A percentile compares a stretch with the other conserved stretches of the same genome.
Evolutionary conservation across 1,140 invertebrate genomes (phyloP).

Genomic region (Cylas formicarius): DNA sequence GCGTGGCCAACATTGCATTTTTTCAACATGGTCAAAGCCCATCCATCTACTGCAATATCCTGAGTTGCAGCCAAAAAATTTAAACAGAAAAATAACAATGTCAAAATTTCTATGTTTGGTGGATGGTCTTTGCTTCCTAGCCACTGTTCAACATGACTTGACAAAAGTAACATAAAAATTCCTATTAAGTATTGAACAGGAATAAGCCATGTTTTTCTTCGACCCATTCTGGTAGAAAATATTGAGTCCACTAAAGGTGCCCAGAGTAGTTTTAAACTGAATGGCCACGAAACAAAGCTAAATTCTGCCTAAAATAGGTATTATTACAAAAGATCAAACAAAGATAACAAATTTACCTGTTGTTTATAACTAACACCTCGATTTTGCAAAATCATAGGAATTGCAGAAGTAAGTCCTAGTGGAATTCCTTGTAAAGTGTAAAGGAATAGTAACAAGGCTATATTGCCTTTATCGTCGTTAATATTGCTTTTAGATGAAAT

Average conservation of each 20-base stretch:
- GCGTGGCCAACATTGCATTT: conserved; percentile 97
- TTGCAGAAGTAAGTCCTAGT: conserved; percentile 82
- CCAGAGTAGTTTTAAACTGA: conserved; percentile 95
- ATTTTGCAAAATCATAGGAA: conserved; percentile 94
- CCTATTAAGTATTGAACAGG: conserved; percentile 84
- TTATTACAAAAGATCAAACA: conserved; percentile 8
- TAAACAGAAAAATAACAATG: conserved; percentile 80
- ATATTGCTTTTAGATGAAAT: conserved; percentile 17
- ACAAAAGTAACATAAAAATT: conserved; percentile 78
- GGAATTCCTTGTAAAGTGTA: conserved; percentile 96
- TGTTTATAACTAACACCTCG: conserved; percentile 83
- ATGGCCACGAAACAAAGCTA: conserved; percentile 97
- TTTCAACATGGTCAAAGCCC: conserved; percentile 98
- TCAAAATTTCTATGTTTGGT: conserved; percentile 78
- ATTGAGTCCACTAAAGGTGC: conserved; percentile 95
- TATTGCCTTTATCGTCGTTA: conserved; percentile 65
- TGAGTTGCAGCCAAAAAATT: conserved; percentile 98
- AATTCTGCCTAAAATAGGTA: conserved; percentile 81
- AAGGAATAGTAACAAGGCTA: conserved; percentile 80
- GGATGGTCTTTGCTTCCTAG: conserved; percentile 55
- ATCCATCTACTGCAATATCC: conserved; percentile 99
- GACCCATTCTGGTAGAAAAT: conserved; percentile 74
- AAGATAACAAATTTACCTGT: conserved; percentile 45
- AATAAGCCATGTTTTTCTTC: conserved; percentile 96
- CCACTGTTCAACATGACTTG: conserved; percentile 64